Base-by-base conservation (phyloP, 2,113 vertebrate species). In the Brienomyrus brachyistius region DNA sequence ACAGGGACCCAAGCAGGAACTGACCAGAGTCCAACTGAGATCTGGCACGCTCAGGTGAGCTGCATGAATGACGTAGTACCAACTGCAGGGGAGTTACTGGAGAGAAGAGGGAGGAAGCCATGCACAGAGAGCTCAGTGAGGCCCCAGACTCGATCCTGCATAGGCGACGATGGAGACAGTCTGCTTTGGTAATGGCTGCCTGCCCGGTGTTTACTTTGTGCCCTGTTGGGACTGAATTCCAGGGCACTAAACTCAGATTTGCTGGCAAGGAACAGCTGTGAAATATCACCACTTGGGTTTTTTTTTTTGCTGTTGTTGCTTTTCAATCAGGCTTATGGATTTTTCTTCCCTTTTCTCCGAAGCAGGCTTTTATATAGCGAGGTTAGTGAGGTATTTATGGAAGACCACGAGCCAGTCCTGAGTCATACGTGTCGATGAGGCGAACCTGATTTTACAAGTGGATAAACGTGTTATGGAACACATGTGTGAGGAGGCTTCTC, bases 171-270 rank as follows among this genome's bases (percentile, higher is more conserved):
- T n/a, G 74, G 74, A 83, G 62, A 43, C 19, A 27, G 88, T 13
- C 70, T 83, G 31, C 70, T 52, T 77, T 83, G 48, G 51, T 51
- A 43, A 83, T 77, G 88, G 88, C 48, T 27, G 70, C 51, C 8
- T 77, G 74, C 88, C 74, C 51, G 11, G 23, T 89, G 51, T 89
- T 89, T 82, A 31, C 27, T 89, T 82, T 82, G 50, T 82, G 51
- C 48, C 88, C 77, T 50, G 48, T 10, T 27, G 10, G 74, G 31
- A 89, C 27, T 54, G 15, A 54, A 82, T 83, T 77, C 35, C 88
- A 82, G 47, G 43, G 74, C 31, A 48, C 74, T 82, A 40, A 82
- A 80, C 50, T 40, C 88, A 21, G 74, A 83, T 82, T 89, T 40
- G 21, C 31, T 77, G 74, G 88, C 88, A 83, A 10, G 9, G 27